Base-by-base conservation (phyloP, 2,888 invertebrate species). In the Eristalis intricaria region DNA sequence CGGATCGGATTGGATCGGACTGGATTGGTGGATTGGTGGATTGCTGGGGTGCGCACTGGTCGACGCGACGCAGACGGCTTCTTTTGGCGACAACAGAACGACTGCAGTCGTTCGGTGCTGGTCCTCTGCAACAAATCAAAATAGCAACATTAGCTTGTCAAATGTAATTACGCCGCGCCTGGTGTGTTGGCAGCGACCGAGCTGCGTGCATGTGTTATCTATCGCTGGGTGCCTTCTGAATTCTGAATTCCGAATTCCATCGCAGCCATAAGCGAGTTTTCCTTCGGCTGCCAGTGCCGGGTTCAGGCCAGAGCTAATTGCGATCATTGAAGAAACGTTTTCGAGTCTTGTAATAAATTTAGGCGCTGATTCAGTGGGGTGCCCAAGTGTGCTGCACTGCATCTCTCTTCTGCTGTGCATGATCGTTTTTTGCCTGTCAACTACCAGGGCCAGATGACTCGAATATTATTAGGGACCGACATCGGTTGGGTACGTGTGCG, bases 131-230 rank as follows among this genome's bases (percentile, higher is more conserved):
- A 83, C 86, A 83, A 75, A 86, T 82, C 78, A 86, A 86, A 86
- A 86, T 83, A 86, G 78, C 86, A 86, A 79, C 86, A 83, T 83
- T 79, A 66, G 86, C 78, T 79, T 86, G 86, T 86, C 86, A 86
- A 78, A 86, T 79, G 83, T 86, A 86, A 86, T 86, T 86, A 83
- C 86, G 86, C 78, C 70, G 74, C 23, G 43, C 43, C 43, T 43
- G 50, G 50, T 68, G 74, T 43, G 50, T 66, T 68, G 66, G 61
- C 50, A 43, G 60, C 43, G 69, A 19, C 23, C 50, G 38, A n/a
- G 23, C 32, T 40, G 23, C 35, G 35, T 71, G 40, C n/a, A 60
- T 56, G 26, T 19, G 22, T 29, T 68, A 40, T 64, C 38, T 38
- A 38, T 38, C 38, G 38, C 38, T 38, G 38, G 38, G 29, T 56